Percentiles rank a stretch among this genome's conserved stretches.
Conservation (phyloP, 2,113 vertebrate genomes). For the Hydropotes inermis region DNA sequence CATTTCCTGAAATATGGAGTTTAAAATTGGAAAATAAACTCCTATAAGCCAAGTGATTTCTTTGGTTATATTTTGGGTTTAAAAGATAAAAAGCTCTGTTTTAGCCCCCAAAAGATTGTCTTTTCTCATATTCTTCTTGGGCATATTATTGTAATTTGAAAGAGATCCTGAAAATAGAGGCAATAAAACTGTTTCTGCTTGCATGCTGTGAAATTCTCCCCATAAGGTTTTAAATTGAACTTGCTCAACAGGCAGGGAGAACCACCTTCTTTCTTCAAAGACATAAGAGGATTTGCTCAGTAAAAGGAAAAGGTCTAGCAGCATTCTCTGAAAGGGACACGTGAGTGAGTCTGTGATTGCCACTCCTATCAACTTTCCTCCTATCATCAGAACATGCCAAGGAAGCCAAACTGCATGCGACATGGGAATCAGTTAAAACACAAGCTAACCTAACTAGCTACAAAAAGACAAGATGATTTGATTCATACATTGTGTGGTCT, state of each 20-base stretch:
- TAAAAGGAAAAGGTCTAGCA: background rate
- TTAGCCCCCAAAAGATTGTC: background rate
- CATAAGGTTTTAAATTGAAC: conserved; percentile 59
- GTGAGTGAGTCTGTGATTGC: background rate
- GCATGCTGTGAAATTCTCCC: conserved; percentile 63
- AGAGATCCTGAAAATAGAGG: conserved; percentile 67
- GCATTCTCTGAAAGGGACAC: background rate
- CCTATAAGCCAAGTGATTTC: conserved; percentile 15
- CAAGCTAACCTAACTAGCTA: background rate
- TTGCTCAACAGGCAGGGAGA: conserved; percentile 31
- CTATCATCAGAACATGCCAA: background rate
- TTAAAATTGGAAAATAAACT: conserved; percentile 54
- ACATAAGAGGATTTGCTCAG: background rate
- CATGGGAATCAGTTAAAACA: background rate
- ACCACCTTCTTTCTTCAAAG: background rate
- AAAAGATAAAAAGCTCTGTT: conserved; percentile 43
- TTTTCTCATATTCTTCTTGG: conserved; percentile 42
- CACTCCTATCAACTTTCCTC: background rate
- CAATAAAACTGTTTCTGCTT: conserved; percentile 54
- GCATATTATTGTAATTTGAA: conserved; percentile 62
- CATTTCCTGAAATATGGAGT: background rate
- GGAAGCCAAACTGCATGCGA: background rate
- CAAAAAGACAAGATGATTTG: background rate
- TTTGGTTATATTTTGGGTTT: conserved; percentile 13
- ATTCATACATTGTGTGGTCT: background rate